A percentile compares a stretch with the other conserved stretches of the same genome.
These are phyloP conservation scores for Misgurnus mizolepis DNA, from an alignment of 2,113 vertebrate genomes.

Conservation along the genomic window DNA sequence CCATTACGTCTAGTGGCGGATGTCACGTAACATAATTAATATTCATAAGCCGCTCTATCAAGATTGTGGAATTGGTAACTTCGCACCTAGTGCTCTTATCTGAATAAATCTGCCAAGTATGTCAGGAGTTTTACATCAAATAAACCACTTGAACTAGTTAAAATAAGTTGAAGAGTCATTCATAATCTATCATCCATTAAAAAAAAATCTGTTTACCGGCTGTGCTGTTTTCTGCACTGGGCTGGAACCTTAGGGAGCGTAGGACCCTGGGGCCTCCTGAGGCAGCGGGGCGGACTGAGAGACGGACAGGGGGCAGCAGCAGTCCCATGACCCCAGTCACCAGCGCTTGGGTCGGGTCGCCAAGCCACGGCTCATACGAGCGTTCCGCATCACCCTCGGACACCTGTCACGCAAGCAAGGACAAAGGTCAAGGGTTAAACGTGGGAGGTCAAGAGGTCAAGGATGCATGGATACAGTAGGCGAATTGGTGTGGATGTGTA, in stretches of 20 bases:
- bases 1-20: too few species aligned
- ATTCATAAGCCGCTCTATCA: too few species aligned
- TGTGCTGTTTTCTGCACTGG: conserved; percentile 50
- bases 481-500: neutral
- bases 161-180: too few species aligned
- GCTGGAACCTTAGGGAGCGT: conserved; percentile 50
- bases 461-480: conserved; percentile 2
- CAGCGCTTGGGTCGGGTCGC: conserved; percentile 76
- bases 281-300: conserved; percentile 75
- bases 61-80: too few species aligned
- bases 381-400: conserved; percentile 78
- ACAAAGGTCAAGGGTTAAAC: conserved; percentile 49
- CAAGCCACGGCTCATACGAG: conserved; percentile 72
- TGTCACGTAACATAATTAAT: neutral
- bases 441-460: conserved; percentile 11
- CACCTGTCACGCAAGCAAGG: conserved; percentile 65
- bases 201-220: conserved; percentile 36
- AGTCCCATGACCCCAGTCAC: conserved; percentile 89
- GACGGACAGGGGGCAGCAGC: conserved; percentile 77
- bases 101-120: neutral
- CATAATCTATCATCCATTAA: too few species aligned
- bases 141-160: too few species aligned
- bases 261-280: conserved; percentile 72
- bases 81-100: too few species aligned
- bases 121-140: too few species aligned